Base-by-base conservation (phyloP, 23 tunicate species). In the Trididemnum miniatum region DNA sequence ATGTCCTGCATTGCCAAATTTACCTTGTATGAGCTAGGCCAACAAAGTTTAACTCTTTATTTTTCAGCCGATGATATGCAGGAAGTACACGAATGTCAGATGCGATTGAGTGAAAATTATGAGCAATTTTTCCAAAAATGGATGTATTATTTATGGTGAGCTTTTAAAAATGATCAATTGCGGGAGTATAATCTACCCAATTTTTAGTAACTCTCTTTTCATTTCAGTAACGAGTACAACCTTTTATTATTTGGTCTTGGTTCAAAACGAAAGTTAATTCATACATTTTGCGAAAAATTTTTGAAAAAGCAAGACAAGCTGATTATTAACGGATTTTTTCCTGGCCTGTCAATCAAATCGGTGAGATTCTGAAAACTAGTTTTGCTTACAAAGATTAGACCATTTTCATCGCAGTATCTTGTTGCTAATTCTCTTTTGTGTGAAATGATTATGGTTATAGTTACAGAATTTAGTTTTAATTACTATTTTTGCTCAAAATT, bases 271-370 rank as follows among this genome's bases (percentile, higher is more conserved):
- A 29, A 78, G 7, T 65, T 91, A 24, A 71, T 91, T 35, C 91
- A 91, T 77, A 26, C 81, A 2, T 91, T 86, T 51, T 91, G 97
- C 77, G 67, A 76, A 30, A 31, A 82, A 86, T 49, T 52, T 40
- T 67, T 91, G 20, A 5, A 27, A 32, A 50, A 77, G 24, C 76
- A 75, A 24, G 71, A 57, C 31, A 91, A 91, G 75, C 26, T 91
- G 5, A 52, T 91, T 63, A 71, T 91, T 22, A 91, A 91, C 71
- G 97, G 97, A 23, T 91, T 88, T 65, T 91, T 91, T 81, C 91
- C 97, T 20, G 80, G 82, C 26, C 65, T 91, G 32, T 65, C 88
- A 18, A 82, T 91, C 1, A 82, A 82, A 66, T 86, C 97, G 31
- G 88, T 89, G 65, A 65, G 83, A n/a, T n/a, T n/a, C n/a, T n/a